Conservation (phyloP, 2,888 invertebrate genomes). For the Drosophila kokeensis region DNA sequence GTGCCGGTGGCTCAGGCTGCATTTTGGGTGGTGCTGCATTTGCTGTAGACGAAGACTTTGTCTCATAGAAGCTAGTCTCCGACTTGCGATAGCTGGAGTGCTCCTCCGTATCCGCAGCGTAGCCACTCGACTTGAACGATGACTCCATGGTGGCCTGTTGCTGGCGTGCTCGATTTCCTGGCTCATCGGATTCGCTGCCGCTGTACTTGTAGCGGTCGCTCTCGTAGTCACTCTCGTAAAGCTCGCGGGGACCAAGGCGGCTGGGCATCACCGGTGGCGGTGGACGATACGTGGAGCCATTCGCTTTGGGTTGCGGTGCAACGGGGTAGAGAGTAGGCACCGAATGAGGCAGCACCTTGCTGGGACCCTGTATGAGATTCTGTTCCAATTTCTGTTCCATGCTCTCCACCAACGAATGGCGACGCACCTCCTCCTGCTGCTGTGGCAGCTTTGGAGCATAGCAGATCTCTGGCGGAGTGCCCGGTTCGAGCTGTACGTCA, state of each 20-base stretch:
- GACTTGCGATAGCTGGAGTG: conserved; percentile 85
- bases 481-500: conserved; percentile 88
- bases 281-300: conserved; percentile 82
- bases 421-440: conserved; percentile 83
- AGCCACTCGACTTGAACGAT: conserved; percentile 86
- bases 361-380: conserved; percentile 86
- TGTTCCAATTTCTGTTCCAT: conserved; percentile 87
- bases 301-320: conserved; percentile 82
- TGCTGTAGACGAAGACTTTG: conserved; percentile 59
- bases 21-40: conserved; percentile 32
- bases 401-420: conserved; percentile 87
- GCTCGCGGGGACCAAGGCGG: conserved; percentile 86
- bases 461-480: conserved; percentile 89
- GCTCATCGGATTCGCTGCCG: conserved; percentile 88
- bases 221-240: conserved; percentile 89
- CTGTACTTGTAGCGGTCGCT: conserved; percentile 89
- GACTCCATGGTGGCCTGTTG: conserved; percentile 77
- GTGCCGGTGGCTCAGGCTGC: conserved; percentile 72
- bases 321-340: conserved; percentile 86
- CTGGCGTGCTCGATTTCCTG: conserved; percentile 60
- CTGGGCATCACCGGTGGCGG: conserved; percentile 87
- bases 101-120: conserved; percentile 90
- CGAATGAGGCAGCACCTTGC: conserved; percentile 86
- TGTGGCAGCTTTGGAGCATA: conserved; percentile 87
- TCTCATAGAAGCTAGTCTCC: conserved; percentile 82